Evolutionary conservation across 2,888 invertebrate species (phyloP).

Genomic region (Macrophya alboannulata): DNA sequence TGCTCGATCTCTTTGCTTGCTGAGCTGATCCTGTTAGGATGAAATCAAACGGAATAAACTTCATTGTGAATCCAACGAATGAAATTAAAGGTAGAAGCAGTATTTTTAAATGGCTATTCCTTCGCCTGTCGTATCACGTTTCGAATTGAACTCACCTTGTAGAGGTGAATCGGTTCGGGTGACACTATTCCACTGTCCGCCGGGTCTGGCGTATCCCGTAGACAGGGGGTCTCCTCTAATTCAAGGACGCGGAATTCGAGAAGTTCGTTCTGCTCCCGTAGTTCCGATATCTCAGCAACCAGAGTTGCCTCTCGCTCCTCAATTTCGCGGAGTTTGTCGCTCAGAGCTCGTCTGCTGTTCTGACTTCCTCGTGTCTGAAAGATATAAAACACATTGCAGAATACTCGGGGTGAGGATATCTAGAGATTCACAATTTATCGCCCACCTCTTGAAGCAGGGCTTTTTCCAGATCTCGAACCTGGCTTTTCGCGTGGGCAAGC

Average conservation of each 20-base stretch:
- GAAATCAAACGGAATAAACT: not conserved
- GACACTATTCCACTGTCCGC: slow-evolving; percentile 76
- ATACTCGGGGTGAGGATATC: not conserved
- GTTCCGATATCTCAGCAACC: slow-evolving; percentile 86
- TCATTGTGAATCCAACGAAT: not conserved
- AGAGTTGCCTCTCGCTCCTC: slow-evolving; percentile 83
- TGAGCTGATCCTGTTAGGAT: slow-evolving; percentile 67
- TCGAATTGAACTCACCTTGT: slow-evolving; percentile 66
- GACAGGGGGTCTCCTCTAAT: slow-evolving; percentile 83
- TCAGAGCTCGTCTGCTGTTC: slow-evolving; percentile 75
- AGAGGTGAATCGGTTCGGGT: slow-evolving; percentile 81
- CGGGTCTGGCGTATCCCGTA: slow-evolving; percentile 70
- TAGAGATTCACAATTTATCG: not conserved
- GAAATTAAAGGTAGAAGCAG: not conserved
- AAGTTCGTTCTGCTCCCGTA: slow-evolving; percentile 90
- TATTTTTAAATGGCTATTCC: not conserved
- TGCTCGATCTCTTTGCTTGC: slow-evolving; percentile 72
- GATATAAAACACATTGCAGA: not conserved
- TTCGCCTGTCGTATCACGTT: not conserved
- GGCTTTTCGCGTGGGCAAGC: slow-evolving; percentile 80
- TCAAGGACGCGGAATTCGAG: slow-evolving; percentile 91
- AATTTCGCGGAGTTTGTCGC: slow-evolving; percentile 79
- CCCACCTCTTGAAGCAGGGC: slow-evolving; percentile 79
- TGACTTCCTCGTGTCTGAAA: slow-evolving; percentile 74
- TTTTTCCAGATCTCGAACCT: slow-evolving; percentile 81